Evolutionary conservation across 2,113 vertebrate genomes (phyloP).

Genomic region (Promerops cafer): DNA sequence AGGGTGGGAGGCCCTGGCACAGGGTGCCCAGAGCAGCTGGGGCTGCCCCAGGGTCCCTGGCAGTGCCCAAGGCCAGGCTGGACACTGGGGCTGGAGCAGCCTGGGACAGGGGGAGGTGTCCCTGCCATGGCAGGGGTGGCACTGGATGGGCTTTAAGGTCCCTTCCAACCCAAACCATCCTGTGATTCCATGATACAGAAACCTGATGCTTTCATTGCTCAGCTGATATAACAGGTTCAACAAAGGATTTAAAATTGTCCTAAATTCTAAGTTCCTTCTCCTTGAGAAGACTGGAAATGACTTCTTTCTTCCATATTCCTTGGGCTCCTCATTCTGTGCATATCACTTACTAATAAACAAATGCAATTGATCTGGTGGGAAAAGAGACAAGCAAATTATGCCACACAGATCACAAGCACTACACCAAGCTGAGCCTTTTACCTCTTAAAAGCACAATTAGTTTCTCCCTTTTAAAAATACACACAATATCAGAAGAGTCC

Average conservation of each 20-base stretch:
- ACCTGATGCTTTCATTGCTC: background rate
- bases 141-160: accelerated
- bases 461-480: background rate
- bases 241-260: background rate
- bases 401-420: background rate
- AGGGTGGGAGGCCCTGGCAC: background rate
- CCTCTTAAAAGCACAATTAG: background rate
- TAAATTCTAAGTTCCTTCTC: background rate
- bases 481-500: background rate
- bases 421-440: background rate
- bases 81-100: background rate
- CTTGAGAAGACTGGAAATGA: background rate
- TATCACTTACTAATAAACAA: background rate
- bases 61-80: background rate
- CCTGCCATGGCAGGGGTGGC: background rate
- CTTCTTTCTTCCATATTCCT: background rate
- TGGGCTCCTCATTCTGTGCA: background rate
- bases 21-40: background rate
- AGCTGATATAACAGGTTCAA: background rate
- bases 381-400: background rate
- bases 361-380: background rate
- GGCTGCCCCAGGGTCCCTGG: background rate
- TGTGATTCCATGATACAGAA: background rate
- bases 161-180: background rate
- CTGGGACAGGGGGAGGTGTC: background rate